Evolutionary conservation across 2,888 invertebrate genomes (phyloP), one percentile per base, ranked within the genome.

Genomic region (Amaurobius ferox): DNA sequence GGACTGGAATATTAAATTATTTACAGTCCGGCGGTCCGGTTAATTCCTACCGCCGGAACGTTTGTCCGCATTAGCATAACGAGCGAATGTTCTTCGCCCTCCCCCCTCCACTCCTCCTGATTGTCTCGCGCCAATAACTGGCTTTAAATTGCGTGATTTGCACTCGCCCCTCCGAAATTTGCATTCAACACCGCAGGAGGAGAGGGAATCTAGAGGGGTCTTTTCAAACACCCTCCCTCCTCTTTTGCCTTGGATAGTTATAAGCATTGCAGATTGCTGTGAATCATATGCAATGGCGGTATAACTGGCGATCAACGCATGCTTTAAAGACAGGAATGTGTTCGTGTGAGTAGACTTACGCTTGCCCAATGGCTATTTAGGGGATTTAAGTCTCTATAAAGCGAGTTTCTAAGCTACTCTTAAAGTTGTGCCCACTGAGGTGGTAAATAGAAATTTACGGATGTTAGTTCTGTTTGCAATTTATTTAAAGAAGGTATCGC

Each of bases 61-160:
- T 83, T 83, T 83, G 83, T 83, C 71, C 83, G 83, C 83, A 83
- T 83, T 83, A 83, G 83, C 83, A 83, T 83, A 83, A 83, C 83
- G 83, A 83, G 83, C 77, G 76, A 77, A 61, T 29, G 23, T 48
- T 28, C 61, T 29, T 32, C 61, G 62, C 40, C 40, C 64, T 48
- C 28, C 67, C 6, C n/a, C 62, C 11, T n/a, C 29, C 13, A 26
- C 68, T 67, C 35, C 74, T 48, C 16, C 81, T 81, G 83, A 83
- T 83, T 83, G 83, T 83, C 83, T 77, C 83, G 83, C 83, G 70
- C 83, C 83, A 83, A 83, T 83, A 83, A 83, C 83, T 77, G 83
- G 83, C 83, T 83, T 83, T 83, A 83, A 83, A 83, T 83, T 77
- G 83, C 83, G 77, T 83, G 83, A 83, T 83, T 83, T 83, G 77